Base-by-base conservation (phyloP, 2,797 vertebrate genomes). In the Channallabes apus region DNA sequence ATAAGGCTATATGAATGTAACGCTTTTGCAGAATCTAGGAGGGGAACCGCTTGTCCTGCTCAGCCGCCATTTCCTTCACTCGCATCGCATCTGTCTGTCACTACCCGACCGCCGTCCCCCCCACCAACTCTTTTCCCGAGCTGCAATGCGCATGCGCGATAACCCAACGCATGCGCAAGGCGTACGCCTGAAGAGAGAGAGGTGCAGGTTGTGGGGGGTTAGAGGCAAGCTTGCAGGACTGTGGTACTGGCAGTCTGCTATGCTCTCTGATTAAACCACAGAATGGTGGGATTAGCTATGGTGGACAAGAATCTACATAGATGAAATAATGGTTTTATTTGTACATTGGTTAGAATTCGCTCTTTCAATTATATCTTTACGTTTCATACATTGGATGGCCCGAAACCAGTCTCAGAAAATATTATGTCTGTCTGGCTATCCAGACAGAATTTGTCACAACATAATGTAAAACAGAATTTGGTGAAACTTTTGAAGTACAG, bases 61-160 rank as follows among this genome's bases (percentile, higher is more conserved):
- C 94, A 94, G 91, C 95, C 96, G 96, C 97, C 96, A 97, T 97
- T 97, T 97, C 94, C 95, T 97, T 95, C 93, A 91, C 93, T 96
- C 94, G 93, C 95, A 58, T 94, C 92, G 92, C 93, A 91, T 90
- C 91, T 85, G 91, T 91, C 91, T 87, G 88, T 90, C 80, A 80
- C 76, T 64, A 72, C 80, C 84, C 91, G 92, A 92, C 91, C 94
- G 69, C 82, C 91, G 91, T 91, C 69, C 88, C 92, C 94, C 92
- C 94, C 94, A n/a, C n/a, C 94, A 11, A 11, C 94, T 93, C 94
- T 86, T 79, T 76, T 35, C 80, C 80, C 24, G 18, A 58, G 61
- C 80, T 56, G n/a, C 69, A 73, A 2, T 27, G 68, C 81, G 81
- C 81, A 82, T 82, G 81, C 67, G 67, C 67, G 0, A 0, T 0